Evolutionary conservation across 2,888 invertebrate species (phyloP), one percentile per base, ranked within the genome.

Genomic region (Tipula lateralis): DNA sequence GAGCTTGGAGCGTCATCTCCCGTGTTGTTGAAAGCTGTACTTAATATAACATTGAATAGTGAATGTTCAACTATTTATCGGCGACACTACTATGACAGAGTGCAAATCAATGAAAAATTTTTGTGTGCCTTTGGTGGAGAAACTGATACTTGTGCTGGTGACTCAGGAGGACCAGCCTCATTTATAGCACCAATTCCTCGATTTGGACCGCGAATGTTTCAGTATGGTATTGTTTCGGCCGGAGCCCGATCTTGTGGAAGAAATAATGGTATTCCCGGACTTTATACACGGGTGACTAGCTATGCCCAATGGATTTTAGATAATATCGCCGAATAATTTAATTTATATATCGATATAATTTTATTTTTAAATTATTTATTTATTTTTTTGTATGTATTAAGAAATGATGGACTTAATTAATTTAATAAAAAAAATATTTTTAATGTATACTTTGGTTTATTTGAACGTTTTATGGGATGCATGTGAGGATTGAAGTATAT

Each of bases 1-100:
- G 92, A 92, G 86, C 87, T 87, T 30, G 30, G 30, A n/a, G 6
- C 13, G 1, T 7, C 30, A 1, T 82, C 84, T 3, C 19, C 39
- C 16, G 44, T 29, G 12, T 32, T 84, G 32, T 32, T 84, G 9
- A 83, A 84, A 84, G 83, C 84, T 1, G 9, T 32, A 12, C n/a
- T 84, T 9, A 4, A 32, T 12, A 9, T 83, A 6, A 83, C 66
- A 16, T 16, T 66, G 24, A 44, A 50, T 12, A 30, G 30, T 5
- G 24, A 16, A 4, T 84, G 84, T 13, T 29, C 32, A 32, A 7
- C 29, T 19, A 29, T 5, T 9, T 84, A 84, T 39, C 39, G 44
- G 2, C 44, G n/a, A 44, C n/a, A 44, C n/a, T 44, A 44, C 16
- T 44, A 44, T n/a, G n/a, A 44, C 1, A 19, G 66, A 24, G 1